Conservation (phyloP, 2,888 invertebrate genomes). For the Tryphoninae sp. region DNA sequence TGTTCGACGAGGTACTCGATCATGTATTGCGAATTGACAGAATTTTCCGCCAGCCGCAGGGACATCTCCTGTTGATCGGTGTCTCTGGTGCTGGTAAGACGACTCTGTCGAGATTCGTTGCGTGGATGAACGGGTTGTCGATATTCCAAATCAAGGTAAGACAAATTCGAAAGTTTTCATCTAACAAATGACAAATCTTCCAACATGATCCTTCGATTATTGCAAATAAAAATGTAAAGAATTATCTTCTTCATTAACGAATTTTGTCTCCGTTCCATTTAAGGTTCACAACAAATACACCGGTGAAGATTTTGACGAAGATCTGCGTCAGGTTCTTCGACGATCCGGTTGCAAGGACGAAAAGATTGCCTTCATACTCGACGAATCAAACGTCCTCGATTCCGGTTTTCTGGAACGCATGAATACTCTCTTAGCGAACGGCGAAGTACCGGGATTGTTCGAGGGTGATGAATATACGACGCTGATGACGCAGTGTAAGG, state of each 20-base stretch:
- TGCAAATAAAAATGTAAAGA: neutral
- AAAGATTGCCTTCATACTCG: slow-evolving; percentile 99
- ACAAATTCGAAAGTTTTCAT: neutral
- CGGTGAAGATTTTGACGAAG: slow-evolving; percentile 99
- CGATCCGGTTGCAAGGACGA: slow-evolving; percentile 97
- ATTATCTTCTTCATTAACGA: neutral
- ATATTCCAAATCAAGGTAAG: slow-evolving; percentile 98
- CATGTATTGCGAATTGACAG: slow-evolving; percentile 99
- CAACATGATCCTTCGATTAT: no score
- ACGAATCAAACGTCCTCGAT: slow-evolving; percentile 99
- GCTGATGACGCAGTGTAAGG: slow-evolving; percentile 99
- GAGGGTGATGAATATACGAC: slow-evolving; percentile 99
- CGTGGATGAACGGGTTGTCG: slow-evolving; percentile 99
- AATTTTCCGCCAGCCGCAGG: slow-evolving; percentile 99
- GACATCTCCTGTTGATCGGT: slow-evolving; percentile 98
- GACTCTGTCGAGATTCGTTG: slow-evolving; percentile 98
- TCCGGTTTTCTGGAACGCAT: slow-evolving; percentile 99
- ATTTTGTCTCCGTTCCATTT: slow-evolving; percentile 64
- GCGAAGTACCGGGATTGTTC: slow-evolving; percentile 97
- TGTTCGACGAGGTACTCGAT: slow-evolving; percentile 99
- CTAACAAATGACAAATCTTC: no score
- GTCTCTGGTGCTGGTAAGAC: slow-evolving; percentile 99
- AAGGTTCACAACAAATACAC: slow-evolving; percentile 99
- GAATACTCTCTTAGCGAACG: slow-evolving; percentile 99
- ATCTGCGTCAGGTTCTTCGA: slow-evolving; percentile 93